Evolutionary conservation across 2,888 invertebrate genomes (phyloP), one percentile per base, ranked within the genome.

Genomic region (Fragum sueziense): DNA sequence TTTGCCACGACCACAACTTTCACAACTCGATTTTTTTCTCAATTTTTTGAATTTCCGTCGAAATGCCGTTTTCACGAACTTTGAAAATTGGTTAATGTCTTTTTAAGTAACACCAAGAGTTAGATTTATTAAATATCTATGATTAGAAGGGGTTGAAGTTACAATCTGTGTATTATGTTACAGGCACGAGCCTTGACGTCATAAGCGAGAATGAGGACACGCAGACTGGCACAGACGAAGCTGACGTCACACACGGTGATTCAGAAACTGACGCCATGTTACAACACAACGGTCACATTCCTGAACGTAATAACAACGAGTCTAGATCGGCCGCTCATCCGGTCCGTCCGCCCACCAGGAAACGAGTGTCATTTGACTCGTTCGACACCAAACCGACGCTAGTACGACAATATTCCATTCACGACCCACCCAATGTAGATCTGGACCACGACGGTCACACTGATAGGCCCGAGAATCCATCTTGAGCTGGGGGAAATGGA

Each of bases 351-450:
- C 4, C 22, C 3, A 6, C 54, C 11, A 47, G 37, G 0, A 72
- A 72, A 33, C 62, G 65, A n/a, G 72, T 72, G n/a, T 72, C 72
- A 14, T 72, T 72, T 59, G 71, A 71, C 33, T 57, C 33, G 4
- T 1, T 33, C 6, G 71, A 71, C 22, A 27, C 25, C 6, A 59
- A 71, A 59, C 71, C 71, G 1, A 27, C 57, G 1, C n/a, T 71
- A 61, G 34, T 31, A 31, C 59, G 71, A 59, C 71, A 71, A 29
- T 25, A 22, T 67, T 67, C 67, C 1, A 20, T 67, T 11, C 34
- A 67, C 27, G 67, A 67, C 20, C n/a, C 22, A 27, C 22, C 41
- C 2, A 67, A 11, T 33, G n/a, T 14, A 14, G 33, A 11, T 33
- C 47, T n/a, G 47, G 47, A 47, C 14, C 14, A 47, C 3, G 47